Base-by-base conservation (phyloP, 2,888 invertebrate species). In the Monoplex corrugatus region DNA sequence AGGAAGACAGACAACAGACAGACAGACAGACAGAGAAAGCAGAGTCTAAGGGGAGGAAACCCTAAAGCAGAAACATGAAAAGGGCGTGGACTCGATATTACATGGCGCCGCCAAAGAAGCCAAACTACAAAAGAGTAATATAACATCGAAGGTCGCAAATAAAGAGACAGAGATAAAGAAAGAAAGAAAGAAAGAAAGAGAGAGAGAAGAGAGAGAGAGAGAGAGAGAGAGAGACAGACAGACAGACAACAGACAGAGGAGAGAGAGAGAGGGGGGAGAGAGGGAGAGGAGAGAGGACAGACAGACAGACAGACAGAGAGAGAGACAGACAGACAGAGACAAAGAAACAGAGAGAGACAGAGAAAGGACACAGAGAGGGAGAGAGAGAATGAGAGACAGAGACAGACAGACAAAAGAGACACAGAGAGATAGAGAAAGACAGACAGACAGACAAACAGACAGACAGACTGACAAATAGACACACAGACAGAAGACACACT, bases 281-380 rank as follows among this genome's bases (percentile, higher is more conserved):
- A 40, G 43, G 35, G 72, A 8, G 19, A 68, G 68, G 8, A 0
- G n/a, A 23, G 68, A 8, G 2, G 32, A 3, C n/a, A n/a, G 68
- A 23, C 19, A 23, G 6, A 68, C 28, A 19, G 16, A 8, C 28
- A 8, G 28, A 23, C 28, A 68, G 68, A 19, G 16, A 8, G 68
- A 8, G n/a, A 23, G 2, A 23, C 68, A n/a, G n/a, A 68, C 19
- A n/a, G 68, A 87, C 32, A 87, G 87, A 43, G 72, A 87, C n/a
- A 87, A 72, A 72, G 87, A 72, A 40, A 43, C 63, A 87, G 43
- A 40, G 87, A 63, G 72, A 19, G 72, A 63, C 23, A 87, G 40
- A 72, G 72, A 68, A 13, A 68, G 8, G 63, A 13, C 1, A 28
- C 10, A 40, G 40, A 40, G 68, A 68, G 72, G 63, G 86, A 72